phyloP scores from a whole-genome alignment of 2,888 invertebrate species.

The Cataglyphis altisquamis region DNA sequence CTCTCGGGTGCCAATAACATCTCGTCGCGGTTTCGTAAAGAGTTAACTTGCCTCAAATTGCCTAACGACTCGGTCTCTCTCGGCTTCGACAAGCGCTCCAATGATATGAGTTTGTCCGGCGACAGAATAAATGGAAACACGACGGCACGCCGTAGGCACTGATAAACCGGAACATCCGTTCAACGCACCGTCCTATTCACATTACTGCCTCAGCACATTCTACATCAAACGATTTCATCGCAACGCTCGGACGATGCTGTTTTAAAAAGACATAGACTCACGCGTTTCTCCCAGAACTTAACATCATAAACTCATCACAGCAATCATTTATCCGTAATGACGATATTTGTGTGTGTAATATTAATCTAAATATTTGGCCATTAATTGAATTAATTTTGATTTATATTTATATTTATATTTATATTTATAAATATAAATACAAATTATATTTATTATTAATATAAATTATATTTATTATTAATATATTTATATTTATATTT shows the following conservation, averaged over 20 bases:
- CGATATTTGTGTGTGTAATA: not conserved
- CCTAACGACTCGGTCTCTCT: slow-evolving; percentile 80
- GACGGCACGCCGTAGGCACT: slow-evolving; percentile 73
- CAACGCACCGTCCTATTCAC: slow-evolving; percentile 65
- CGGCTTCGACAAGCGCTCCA: slow-evolving; percentile 80
- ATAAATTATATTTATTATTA: too few species aligned
- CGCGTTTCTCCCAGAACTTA: not conserved
- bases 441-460: too few species aligned
- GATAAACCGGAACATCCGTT: slow-evolving; percentile 81
- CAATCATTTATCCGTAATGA: not conserved
- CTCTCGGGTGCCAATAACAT: slow-evolving; percentile 43
- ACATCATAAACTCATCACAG: not conserved
- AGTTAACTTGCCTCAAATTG: slow-evolving; percentile 52
- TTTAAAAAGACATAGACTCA: slow-evolving; percentile 15
- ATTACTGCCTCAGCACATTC: slow-evolving; percentile 54
- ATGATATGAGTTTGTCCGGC: slow-evolving; percentile 80
- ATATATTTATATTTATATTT: too few species aligned
- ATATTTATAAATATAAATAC: too few species aligned
- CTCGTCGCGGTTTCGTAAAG: slow-evolving; percentile 45
- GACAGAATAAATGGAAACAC: slow-evolving; percentile 84
- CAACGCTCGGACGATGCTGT: slow-evolving; percentile 50
- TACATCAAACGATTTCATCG: slow-evolving; percentile 73
- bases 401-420: not conserved
- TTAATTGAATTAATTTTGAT: not conserved
- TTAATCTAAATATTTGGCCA: not conserved